A percentile compares a stretch with the other conserved stretches of the same genome.
These are phyloP conservation scores for Apis florea DNA, from an alignment of 1,140 invertebrate genomes.

Conservation along the genomic window DNA sequence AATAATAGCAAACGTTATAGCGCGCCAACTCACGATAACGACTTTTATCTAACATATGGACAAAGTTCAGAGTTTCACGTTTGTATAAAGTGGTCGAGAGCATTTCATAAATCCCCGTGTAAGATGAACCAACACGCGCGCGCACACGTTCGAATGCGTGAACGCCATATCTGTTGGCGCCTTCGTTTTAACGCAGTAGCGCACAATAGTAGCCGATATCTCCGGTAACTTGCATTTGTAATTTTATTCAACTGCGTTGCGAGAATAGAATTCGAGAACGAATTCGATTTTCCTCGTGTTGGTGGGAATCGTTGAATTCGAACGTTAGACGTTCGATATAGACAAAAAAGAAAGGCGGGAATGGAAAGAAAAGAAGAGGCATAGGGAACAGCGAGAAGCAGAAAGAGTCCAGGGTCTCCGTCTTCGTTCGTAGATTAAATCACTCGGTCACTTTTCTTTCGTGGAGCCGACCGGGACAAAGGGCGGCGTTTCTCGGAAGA, in stretches of 20 bases:
- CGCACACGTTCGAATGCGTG: neutral
- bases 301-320: constrained; percentile 1
- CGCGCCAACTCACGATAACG: constrained; percentile 39
- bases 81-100: constrained; percentile 28
- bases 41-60: constrained; percentile 50
- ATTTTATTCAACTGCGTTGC: neutral
- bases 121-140: constrained; percentile 27
- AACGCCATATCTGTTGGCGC: neutral
- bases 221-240: neutral
- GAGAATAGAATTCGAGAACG: no score
- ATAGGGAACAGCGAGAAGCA: constrained; percentile 44
- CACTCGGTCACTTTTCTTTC: constrained; percentile 75
- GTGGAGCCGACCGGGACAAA: constrained; percentile 72
- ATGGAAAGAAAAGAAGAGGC: constrained; percentile 44
- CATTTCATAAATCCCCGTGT: constrained; percentile 10
- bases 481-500: constrained; percentile 73
- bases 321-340: constrained; percentile 34
- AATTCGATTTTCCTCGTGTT: constrained; percentile 30
- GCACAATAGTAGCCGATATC: neutral
- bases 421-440: constrained; percentile 70
- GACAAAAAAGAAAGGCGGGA: constrained; percentile 57
- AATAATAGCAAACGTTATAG: constrained; percentile 31
- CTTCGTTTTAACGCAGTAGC: constrained; percentile 25
- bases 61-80: constrained; percentile 61
- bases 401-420: constrained; percentile 57